Evolutionary conservation across 1,140 invertebrate species (phyloP).

Genomic region (Elysia chlorotica): DNA sequence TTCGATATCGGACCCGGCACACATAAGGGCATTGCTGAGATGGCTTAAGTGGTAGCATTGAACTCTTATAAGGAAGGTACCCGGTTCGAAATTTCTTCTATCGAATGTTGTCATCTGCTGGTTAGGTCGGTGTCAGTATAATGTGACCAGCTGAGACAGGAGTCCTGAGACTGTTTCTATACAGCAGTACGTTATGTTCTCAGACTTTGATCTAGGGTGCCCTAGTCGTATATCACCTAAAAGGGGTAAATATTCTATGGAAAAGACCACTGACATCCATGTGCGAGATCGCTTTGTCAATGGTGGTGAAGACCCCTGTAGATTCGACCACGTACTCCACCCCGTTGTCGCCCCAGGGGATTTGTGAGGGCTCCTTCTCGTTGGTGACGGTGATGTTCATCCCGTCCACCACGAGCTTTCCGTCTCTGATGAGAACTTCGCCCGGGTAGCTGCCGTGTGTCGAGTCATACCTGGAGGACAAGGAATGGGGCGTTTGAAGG

Average conservation of each 20-base stretch:
- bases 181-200: background rate
- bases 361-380: slow-evolving; percentile 74
- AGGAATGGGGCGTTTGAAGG: background rate
- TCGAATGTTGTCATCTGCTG: background rate
- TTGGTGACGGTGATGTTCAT: slow-evolving; percentile 49
- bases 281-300: slow-evolving; percentile 75
- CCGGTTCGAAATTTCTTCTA: background rate
- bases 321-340: slow-evolving; percentile 96
- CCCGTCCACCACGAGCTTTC: slow-evolving; percentile 83
- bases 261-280: background rate
- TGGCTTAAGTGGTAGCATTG: too few species aligned
- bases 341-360: slow-evolving; percentile 86
- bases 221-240: background rate
- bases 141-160: background rate
- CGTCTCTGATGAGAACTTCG: slow-evolving; percentile 75
- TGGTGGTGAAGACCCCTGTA: slow-evolving; percentile 95
- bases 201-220: background rate
- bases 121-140: background rate
- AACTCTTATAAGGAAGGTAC: too few species aligned
- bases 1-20: too few species aligned
- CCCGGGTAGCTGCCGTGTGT: slow-evolving; percentile 92
- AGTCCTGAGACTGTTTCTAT: background rate
- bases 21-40: too few species aligned
- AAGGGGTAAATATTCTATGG: background rate
- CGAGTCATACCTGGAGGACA: slow-evolving; percentile 76